Percentiles rank a stretch among this genome's conserved stretches.
Conservation (phyloP, 2,113 vertebrate species). For the Melanostigma gelatinosum region DNA sequence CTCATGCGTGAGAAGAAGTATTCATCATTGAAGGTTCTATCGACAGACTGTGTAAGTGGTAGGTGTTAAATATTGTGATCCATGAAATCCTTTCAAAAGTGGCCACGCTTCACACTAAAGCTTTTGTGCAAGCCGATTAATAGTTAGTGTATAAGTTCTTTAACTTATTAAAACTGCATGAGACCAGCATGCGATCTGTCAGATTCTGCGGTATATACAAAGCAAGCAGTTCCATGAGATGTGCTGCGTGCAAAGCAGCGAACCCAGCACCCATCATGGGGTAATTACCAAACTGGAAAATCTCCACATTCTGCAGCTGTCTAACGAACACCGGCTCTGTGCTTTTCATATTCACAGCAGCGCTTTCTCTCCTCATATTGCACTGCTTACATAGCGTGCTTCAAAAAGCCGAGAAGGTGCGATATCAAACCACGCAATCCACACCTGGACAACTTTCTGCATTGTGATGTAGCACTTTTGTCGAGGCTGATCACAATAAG, state of each 20-base stretch:
- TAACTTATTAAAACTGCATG: not conserved
- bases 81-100: not conserved
- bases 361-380: slow-evolving; percentile 29
- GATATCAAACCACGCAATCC: slow-evolving; percentile 60
- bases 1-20: not conserved
- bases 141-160: not conserved
- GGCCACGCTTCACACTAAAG: not conserved
- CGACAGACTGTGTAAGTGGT: not conserved
- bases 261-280: slow-evolving; percentile 15
- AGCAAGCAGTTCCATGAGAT: not conserved
- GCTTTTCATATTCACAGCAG: slow-evolving; percentile 56
- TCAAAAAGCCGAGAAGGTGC: slow-evolving; percentile 53
- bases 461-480: not conserved
- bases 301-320: slow-evolving; percentile 33
- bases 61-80: not conserved
- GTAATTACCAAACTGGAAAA: slow-evolving; percentile 47
- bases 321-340: slow-evolving; percentile 40
- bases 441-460: not conserved
- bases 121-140: not conserved
- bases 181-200: slow-evolving; percentile 1
- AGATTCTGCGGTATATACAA: slow-evolving; percentile 1
- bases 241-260: slow-evolving; percentile 10
- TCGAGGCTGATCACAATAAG: not conserved
- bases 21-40: not conserved
- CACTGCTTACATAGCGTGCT: slow-evolving; percentile 55